Evolutionary conservation across 2,113 vertebrate genomes (phyloP), one percentile per base, ranked within the genome.

Genomic region (Bolborhynchus lineola): DNA sequence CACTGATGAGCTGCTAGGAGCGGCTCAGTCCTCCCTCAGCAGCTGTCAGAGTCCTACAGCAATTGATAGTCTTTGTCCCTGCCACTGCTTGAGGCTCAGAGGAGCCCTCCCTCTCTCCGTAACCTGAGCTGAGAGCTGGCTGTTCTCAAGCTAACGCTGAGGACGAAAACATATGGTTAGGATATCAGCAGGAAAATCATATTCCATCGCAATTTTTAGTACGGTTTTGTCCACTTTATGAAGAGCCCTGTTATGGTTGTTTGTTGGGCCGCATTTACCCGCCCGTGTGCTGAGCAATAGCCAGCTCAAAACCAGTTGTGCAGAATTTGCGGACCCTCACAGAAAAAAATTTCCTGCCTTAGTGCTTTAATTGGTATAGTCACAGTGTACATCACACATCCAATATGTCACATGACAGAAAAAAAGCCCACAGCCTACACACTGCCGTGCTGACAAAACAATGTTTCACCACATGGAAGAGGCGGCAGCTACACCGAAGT

Each of bases 61-160:
- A 0, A 37, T 5, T 3, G 3, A 20, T 2, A 57, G 47, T n/a
- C 88, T 85, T 5, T 14, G 50, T 65, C 74, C 39, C 35, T 29
- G 64, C 7, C 68, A 5, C 64, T 1, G 15, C 63, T 72, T 13
- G 80, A 20, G 57, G 47, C 74, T 70, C 77, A 20, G 62, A 29
- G 2, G 7, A 82, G 0, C 65, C 46, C 86, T 50, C 68, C 82
- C 94, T 87, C 44, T 6, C 67, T 19, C 2, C 0, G 98, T 97
- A 98, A 98, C 67, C 74, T 21, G 97, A 98, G 97, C 74, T 18
- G 97, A 98, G 96, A 93, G 47, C 41, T 33, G 77, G 65, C 84
- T 70, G 72, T 71, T 81, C 55, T n/a, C 46, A 35, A 39, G 29
- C 29, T 46, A 19, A 52, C 18, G 65, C 88, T 37, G 50, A 88